These are phyloP conservation scores for Palaemon carinicauda DNA, from an alignment of 1,140 invertebrate genomes.

Conservation along the genomic window DNA sequence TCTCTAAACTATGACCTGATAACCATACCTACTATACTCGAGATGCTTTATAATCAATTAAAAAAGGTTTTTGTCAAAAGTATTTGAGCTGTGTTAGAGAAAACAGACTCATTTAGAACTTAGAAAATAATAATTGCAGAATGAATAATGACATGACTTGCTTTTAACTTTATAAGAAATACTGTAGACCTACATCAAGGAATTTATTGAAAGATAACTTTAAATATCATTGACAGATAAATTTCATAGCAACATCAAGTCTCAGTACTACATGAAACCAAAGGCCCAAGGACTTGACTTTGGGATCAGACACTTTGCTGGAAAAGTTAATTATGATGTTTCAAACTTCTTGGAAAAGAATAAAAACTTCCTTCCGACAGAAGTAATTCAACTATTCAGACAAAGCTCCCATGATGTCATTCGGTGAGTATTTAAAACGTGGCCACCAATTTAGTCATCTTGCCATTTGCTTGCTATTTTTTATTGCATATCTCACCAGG, in stretches of 20 bases:
- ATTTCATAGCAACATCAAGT: conserved; percentile 82
- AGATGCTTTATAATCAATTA: no score
- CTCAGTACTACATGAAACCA: conserved; percentile 78
- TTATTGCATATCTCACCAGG: no score
- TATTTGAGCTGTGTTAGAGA: no score
- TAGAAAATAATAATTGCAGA: no score
- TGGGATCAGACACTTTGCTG: conserved; percentile 79
- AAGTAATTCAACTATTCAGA: conserved; percentile 80
- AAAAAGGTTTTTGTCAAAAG: no score
- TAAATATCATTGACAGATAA: conserved; percentile 72
- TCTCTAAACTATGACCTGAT: no score
- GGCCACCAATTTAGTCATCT: no score
- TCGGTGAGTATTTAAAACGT: conserved; percentile 26
- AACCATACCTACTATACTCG: no score
- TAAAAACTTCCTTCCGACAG: conserved; percentile 81
- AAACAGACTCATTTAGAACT: no score
- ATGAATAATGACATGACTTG: no score
- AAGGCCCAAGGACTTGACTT: conserved; percentile 80
- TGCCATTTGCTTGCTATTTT: no score
- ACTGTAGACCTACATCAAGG: background rate
- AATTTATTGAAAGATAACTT: conserved; percentile 61
- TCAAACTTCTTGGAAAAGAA: conserved; percentile 85
- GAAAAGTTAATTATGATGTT: conserved; percentile 80
- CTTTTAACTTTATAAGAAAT: background rate
- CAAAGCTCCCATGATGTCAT: conserved; percentile 78